Base-by-base conservation (phyloP, 2,797 vertebrate genomes). In the Intellagama lesueurii region DNA sequence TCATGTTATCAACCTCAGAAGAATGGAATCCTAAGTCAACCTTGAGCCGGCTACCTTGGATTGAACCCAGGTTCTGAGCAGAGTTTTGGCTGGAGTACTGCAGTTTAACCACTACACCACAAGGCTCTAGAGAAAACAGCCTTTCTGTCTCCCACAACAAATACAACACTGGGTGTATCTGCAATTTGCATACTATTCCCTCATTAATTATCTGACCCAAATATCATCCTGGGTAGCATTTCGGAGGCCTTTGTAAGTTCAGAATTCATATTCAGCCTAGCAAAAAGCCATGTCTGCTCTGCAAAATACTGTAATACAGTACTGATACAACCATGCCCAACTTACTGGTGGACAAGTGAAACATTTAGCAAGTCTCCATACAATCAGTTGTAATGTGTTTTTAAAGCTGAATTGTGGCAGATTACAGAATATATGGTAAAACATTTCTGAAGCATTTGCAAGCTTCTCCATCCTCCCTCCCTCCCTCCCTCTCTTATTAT, bases 371-470 rank as follows among this genome's bases (percentile, higher is more conserved):
- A 90, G 5, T 85, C 19, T 64, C 56, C n/a, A 92, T 77, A 76
- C 56, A 85, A 91, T 88, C 86, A 91, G 81, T 72, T 26, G 87
- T 85, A 91, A 88, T 52, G 84, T 5, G 0, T 24, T 7, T 89
- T 91, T 83, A 78, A 91, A 73, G 30, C 91, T 91, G 77, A 88
- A 32, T 64, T 64, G 81, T 81, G 70, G 76, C 69, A 94, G 77
- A 93, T 17, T 47, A 90, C 52, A 24, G 72, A 90, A 16, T 26
- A 78, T 87, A 5, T n/a, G 91, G n/a, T 76, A 83, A 88, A 77
- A 66, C 60, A 80, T n/a, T 24, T 80, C 83, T 19, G 72, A 82
- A 56, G 77, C 24, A 91, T 83, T 92, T 86, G 78, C 89, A 88
- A 90, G 85, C 24, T 83, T 26, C 56, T 73, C 19, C 22, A 3